Evolutionary conservation across 2,113 vertebrate species (phyloP), one percentile per base, ranked within the genome.

Genomic region (Haliaeetus leucogaster): DNA sequence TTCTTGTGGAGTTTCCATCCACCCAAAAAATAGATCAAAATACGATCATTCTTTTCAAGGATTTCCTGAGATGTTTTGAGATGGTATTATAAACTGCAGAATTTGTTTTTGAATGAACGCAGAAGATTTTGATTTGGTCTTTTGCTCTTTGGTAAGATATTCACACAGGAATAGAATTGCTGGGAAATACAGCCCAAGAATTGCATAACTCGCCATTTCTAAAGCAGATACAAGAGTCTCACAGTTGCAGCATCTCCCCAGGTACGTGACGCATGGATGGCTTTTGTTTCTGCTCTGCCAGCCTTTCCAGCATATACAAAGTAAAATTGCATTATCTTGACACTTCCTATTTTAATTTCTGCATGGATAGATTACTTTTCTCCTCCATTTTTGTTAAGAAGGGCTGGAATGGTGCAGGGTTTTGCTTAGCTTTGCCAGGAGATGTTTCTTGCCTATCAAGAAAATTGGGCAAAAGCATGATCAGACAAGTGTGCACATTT

Each of bases 311-410:
- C 47, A 52, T 16, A 89, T 50, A 93, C 48, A 52, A 62, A 95
- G 89, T 77, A 96, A 92, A 94, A 82, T 2, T 90, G 72, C 89
- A 94, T 96, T 95, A 79, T 86, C 94, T 91, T 97, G 91, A 81
- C 93, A 93, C 79, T 94, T 90, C 48, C 29, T 72, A 47, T 43
- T 91, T 93, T 93, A 93, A 94, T 93, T 96, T 94, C 97, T 97
- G 82, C 95, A 95, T 45, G 79, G 84, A 62, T 95, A 95, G 40
- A 70, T 80, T 67, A 77, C 74, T 96, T 91, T 95, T 81, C 90
- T 82, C 56, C 58, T 94, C 68, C 66, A 43, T 79, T 94, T 95
- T 94, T 93, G 30, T 78, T 66, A 84, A 87, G 78, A 90, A 78
- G 38, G 76, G 18, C 5, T 11, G 50, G 79, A 95, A 86, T 7